These are phyloP conservation scores for Himalopsyche phryganea DNA, from an alignment of 1,140 invertebrate species.

Conservation along the genomic window DNA sequence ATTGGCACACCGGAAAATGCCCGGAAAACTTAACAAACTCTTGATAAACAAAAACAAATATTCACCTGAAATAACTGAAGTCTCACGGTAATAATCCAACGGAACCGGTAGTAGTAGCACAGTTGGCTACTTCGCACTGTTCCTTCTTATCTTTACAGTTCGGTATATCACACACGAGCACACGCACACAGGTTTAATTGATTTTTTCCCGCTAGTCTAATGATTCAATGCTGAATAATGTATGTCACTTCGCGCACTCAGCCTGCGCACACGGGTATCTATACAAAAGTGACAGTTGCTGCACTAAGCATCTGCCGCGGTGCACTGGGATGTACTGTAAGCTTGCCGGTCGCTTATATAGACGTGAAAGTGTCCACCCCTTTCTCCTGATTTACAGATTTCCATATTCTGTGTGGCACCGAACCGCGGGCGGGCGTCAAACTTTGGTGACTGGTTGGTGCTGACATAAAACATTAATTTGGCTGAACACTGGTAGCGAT, in stretches of 20 bases:
- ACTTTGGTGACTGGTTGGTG: neutral
- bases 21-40: too few relatives aligned
- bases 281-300: constrained; percentile 18
- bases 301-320: constrained; percentile 3
- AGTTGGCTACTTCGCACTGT: constrained; percentile 16
- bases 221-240: neutral
- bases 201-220: neutral
- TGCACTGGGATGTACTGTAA: constrained; percentile 18
- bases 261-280: constrained; percentile 7
- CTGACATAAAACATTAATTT: too few relatives aligned
- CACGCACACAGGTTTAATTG: constrained; percentile 8
- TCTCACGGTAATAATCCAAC: constrained; percentile 23
- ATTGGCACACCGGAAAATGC: too few relatives aligned
- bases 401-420: too few relatives aligned
- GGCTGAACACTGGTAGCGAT: too few relatives aligned
- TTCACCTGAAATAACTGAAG: constrained; percentile 21
- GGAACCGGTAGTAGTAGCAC: constrained; percentile 20
- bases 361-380: constrained; percentile 31
- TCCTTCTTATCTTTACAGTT: constrained; percentile 4
- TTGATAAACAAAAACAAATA: constrained; percentile 4
- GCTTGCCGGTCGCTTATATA: constrained; percentile 26
- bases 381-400: constrained; percentile 16
- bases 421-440: too few relatives aligned
- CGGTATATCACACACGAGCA: constrained; percentile 8
- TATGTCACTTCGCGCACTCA: constrained; percentile 4